phyloP scores from a whole-genome alignment of 2,888 invertebrate genomes.

The Drosophila atroscutellata region DNA sequence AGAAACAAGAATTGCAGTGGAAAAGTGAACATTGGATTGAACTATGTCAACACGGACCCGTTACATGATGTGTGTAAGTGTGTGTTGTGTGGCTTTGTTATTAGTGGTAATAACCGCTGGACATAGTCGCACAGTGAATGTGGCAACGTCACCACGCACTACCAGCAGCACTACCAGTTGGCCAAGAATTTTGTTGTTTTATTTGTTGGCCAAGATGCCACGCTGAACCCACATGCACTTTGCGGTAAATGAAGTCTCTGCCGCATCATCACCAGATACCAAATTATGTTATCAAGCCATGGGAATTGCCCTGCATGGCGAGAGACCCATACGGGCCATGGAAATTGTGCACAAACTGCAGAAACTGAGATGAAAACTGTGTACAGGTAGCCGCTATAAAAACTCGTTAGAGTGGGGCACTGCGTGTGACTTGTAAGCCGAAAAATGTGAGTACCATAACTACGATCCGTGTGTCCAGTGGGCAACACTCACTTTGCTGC shows the following conservation, averaged over 20 bases:
- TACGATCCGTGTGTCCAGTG: slow-evolving; percentile 44
- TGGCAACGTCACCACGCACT: slow-evolving; percentile 19
- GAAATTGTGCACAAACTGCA: slow-evolving; percentile 49
- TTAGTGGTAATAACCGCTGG: slow-evolving; percentile 71
- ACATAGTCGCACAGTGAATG: slow-evolving; percentile 38
- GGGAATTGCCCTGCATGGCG: slow-evolving; percentile 76
- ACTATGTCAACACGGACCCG: slow-evolving; percentile 47
- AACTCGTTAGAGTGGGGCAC: slow-evolving; percentile 73
- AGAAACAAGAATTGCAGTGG: slow-evolving; percentile 17
- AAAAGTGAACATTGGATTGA: slow-evolving; percentile 17
- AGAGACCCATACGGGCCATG: slow-evolving; percentile 64
- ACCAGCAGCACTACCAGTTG: slow-evolving; percentile 31
- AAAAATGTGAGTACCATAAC: slow-evolving; percentile 17
- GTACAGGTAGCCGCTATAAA: slow-evolving; percentile 73
- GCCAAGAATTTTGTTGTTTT: slow-evolving; percentile 24
- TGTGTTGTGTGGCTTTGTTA: slow-evolving; percentile 63
- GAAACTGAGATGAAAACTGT: slow-evolving; percentile 36
- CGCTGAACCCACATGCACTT: slow-evolving; percentile 77
- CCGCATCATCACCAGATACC: slow-evolving; percentile 45
- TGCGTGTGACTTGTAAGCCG: slow-evolving; percentile 67
- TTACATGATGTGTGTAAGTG: slow-evolving; percentile 30
- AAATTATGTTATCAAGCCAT: slow-evolving; percentile 80
- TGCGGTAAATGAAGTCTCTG: slow-evolving; percentile 72
- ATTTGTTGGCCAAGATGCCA: slow-evolving; percentile 48
- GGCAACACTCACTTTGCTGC: slow-evolving; percentile 47